Evolutionary conservation across 1,140 invertebrate genomes (phyloP).

Genomic region (Andricus grossulariae): DNA sequence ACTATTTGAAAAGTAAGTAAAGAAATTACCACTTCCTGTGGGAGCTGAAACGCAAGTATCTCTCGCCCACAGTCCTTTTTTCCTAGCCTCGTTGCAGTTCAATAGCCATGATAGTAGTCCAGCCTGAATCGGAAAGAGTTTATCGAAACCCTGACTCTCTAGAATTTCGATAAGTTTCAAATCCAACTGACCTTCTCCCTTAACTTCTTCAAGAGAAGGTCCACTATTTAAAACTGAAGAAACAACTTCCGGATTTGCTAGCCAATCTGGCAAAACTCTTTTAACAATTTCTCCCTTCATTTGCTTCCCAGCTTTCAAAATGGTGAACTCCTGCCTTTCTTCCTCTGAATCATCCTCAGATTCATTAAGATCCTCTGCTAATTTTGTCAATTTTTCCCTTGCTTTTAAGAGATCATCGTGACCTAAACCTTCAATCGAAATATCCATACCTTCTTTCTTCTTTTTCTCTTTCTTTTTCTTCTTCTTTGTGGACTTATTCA

Average conservation of each 20-base stretch:
- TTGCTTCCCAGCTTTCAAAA: conserved; percentile 62
- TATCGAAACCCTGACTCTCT: conserved; percentile 83
- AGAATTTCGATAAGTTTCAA: conserved; percentile 80
- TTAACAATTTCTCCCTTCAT: conserved; percentile 75
- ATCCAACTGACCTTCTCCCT: conserved; percentile 78
- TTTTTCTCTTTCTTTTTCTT: conserved; percentile 33
- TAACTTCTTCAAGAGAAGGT: conserved; percentile 77
- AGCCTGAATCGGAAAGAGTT: conserved; percentile 93
- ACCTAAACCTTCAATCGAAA: too few species aligned
- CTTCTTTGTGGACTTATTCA: conserved; percentile 1
- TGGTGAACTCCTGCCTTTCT: conserved; percentile 58
- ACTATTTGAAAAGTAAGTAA: background rate
- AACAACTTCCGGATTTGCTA: conserved; percentile 87
- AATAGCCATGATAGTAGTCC: conserved; percentile 90
- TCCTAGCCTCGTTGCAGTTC: conserved; percentile 77
- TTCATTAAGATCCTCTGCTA: conserved; percentile 28
- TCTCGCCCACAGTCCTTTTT: conserved; percentile 80
- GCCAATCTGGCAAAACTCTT: conserved; percentile 90
- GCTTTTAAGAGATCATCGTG: too few species aligned
- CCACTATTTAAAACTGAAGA: conserved; percentile 82
- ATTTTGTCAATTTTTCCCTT: background rate
- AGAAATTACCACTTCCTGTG: conserved; percentile 90
- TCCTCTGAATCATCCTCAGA: conserved; percentile 36
- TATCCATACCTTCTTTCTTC: background rate
- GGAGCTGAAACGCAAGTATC: conserved; percentile 98